phyloP scores from a whole-genome alignment of 2,797 vertebrate genomes.

The Poecilia gillii region DNA sequence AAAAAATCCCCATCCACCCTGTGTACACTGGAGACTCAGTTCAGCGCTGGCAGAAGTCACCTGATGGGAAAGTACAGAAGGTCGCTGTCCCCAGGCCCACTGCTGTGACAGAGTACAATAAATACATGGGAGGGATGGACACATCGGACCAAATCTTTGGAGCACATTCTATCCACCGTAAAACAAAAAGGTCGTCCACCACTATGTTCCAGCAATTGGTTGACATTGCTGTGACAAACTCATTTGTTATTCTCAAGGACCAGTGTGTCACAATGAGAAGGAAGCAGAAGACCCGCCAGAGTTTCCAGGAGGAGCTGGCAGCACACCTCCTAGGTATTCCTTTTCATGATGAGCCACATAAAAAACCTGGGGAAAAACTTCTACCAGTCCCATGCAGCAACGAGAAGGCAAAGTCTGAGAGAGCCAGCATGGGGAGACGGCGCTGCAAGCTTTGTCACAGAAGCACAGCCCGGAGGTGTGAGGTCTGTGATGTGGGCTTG shows the following conservation, averaged over 20 bases:
- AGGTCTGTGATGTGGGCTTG: neutral
- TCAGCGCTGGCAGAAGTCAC: neutral
- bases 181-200: conserved; percentile 11
- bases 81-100: neutral
- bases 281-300: neutral
- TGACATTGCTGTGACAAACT: conserved; percentile 9
- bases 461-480: neutral
- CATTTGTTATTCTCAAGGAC: conserved; percentile 3
- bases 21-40: neutral
- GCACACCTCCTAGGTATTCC: neutral
- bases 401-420: neutral
- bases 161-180: neutral
- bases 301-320: neutral
- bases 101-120: neutral
- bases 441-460: neutral
- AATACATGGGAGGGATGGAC: conserved; percentile 8
- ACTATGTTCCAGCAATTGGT: conserved; percentile 20
- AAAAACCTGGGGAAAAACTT: neutral
- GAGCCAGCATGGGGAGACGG: neutral
- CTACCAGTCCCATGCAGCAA: conserved; percentile 1
- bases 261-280: neutral
- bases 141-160: conserved; percentile 9
- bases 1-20: neutral
- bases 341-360: neutral
- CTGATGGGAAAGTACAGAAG: no score